Percentiles rank a stretch among this genome's conserved stretches.
Evolutionary conservation across 2,113 vertebrate species (phyloP).

Genomic region (Sorex fumeus): DNA sequence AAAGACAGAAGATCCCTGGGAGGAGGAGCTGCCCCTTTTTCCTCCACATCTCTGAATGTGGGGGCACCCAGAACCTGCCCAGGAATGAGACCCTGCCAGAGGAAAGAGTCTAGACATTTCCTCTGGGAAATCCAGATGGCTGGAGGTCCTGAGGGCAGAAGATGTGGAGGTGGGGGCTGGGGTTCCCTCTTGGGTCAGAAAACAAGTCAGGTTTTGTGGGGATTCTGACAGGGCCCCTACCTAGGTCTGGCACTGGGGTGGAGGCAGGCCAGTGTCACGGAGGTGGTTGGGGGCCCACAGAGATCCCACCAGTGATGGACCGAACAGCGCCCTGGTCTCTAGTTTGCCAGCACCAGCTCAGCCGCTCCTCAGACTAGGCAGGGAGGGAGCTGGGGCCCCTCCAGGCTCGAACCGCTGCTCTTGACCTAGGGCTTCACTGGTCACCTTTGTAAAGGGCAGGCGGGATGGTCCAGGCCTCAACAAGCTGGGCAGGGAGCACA

Average conservation of each 20-base stretch:
- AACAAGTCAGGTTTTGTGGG: constrained; percentile 38
- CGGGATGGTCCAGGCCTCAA: rapidly evolving
- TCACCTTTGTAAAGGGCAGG: neutral
- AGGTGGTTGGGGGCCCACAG: neutral
- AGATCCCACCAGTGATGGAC: neutral
- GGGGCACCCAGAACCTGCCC: neutral
- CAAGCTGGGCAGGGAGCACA: rapidly evolving
- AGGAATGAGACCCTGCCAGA: neutral
- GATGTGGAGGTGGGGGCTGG: neutral
- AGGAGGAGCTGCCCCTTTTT: neutral
- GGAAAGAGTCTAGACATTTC: neutral
- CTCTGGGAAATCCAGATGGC: neutral
- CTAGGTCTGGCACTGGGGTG: neutral
- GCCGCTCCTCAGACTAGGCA: neutral
- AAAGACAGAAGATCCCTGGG: neutral
- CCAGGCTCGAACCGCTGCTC: rapidly evolving
- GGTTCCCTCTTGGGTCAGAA: neutral
- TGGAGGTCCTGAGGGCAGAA: too few species aligned
- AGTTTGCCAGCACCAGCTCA: neutral
- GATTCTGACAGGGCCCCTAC: neutral
- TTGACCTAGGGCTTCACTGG: neutral
- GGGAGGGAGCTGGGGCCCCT: neutral
- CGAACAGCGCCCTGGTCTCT: neutral
- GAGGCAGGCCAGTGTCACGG: neutral
- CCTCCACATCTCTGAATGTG: neutral